Base-by-base conservation (phyloP, 2,888 invertebrate species). In the Adineta ricciae region DNA sequence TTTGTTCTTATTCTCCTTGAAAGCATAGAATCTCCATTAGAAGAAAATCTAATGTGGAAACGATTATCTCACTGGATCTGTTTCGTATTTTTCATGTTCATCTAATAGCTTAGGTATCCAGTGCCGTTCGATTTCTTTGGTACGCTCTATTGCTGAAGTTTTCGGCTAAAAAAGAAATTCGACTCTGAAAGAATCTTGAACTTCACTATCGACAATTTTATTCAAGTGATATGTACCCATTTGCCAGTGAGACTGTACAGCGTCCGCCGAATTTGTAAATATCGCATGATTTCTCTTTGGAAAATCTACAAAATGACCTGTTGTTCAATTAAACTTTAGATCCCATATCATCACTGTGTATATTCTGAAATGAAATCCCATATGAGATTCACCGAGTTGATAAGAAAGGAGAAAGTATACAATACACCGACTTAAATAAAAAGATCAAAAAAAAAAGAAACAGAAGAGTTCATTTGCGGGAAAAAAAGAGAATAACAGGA, bases 1-100 rank as follows among this genome's bases (percentile, higher is more conserved):
- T 16, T 73, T 36, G 24, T 82, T 46, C 38, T 73, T 78, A 36
- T 82, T 84, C 24, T 73, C 73, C 52, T 84, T 41, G 27, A 27
- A 5, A 19, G 14, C 11, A 50, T 46, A 46, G 11, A 46, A 46
- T 46, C 5, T 8, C 11, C 46, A 46, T 46, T 46, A 46, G 46
- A 46, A 11, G 46, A 46, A 46, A 5, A 46, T 46, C 46, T 46
- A 50, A 50, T 50, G 32, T 19, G 32, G 9, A 27, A 27, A 27
- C 11, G n/a, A 9, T 27, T 14, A 4, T 64, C 27, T 1, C 32
- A 41, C 41, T 78, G 36, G 41, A 16, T 78, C 41, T 41, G n/a
- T 19, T 78, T 78, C 41, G n/a, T 78, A 78, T 78, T 78, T 24
- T 24, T 78, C 78, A 78, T 78, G 78, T 78, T 78, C 78, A 41